phyloP scores from a whole-genome alignment of 2,113 vertebrate genomes.

The Rallus limicola region DNA sequence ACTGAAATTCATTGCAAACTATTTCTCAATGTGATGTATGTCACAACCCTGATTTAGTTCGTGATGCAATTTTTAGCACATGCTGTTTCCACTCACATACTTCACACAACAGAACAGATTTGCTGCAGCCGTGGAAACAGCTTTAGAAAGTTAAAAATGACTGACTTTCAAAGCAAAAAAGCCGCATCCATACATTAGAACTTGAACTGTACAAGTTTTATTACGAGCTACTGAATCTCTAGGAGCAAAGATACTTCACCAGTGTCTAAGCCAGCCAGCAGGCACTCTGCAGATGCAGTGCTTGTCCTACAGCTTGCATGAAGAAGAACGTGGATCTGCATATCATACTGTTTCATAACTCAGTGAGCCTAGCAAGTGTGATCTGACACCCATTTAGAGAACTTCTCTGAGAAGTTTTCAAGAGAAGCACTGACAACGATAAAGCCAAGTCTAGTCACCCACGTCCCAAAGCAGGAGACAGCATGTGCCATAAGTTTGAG shows the following conservation, averaged over 20 bases:
- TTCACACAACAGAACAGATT: neutral
- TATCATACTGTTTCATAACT: constrained; percentile 11
- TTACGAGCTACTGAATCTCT: constrained; percentile 50
- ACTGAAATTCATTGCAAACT: neutral
- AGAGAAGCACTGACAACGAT: neutral
- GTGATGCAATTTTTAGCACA: constrained; percentile 2
- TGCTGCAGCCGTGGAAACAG: neutral
- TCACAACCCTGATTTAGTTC: constrained; percentile 11
- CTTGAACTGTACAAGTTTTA: constrained; percentile 30
- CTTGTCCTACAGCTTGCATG: constrained; percentile 32
- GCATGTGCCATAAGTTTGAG: neutral
- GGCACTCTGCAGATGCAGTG: constrained; percentile 24
- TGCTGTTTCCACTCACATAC: neutral
- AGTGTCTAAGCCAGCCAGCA: neutral
- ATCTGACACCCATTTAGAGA: neutral
- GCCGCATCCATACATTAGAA: neutral
- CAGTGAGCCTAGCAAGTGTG: neutral
- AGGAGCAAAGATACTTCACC: constrained; percentile 51
- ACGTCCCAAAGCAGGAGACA: neutral
- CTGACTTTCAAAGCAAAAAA: neutral
- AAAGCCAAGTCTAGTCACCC: neutral
- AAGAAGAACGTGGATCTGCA: constrained; percentile 6
- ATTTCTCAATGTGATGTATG: neutral
- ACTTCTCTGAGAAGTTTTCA: neutral
- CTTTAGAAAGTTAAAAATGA: neutral